Evolutionary conservation across 2,113 vertebrate species (phyloP).

Genomic region (Gymnorhina tibicen): DNA sequence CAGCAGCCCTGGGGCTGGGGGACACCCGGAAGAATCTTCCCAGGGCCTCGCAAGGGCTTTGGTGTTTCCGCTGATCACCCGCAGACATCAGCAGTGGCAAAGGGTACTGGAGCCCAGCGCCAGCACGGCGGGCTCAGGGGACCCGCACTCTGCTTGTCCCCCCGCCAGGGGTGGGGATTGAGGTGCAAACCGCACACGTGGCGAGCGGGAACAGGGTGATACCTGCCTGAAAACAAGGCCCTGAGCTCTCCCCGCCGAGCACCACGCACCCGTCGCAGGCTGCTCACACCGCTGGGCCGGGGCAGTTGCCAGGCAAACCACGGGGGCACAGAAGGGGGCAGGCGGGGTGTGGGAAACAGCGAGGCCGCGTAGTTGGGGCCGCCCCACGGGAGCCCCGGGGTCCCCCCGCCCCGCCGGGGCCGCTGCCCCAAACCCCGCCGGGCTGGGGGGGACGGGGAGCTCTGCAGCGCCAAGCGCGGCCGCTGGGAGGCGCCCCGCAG

Average conservation of each 20-base stretch:
- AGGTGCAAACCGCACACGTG: not conserved
- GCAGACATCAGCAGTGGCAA: not conserved
- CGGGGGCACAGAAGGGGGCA: not conserved
- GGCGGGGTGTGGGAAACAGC: rapidly evolving
- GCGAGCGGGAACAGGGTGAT: not conserved
- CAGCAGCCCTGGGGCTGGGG: not conserved
- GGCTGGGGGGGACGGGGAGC: not conserved
- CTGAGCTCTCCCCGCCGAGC: rapidly evolving
- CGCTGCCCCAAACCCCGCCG: not conserved
- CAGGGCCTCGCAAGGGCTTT: not conserved
- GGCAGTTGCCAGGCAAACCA: rapidly evolving
- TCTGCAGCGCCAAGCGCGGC: not conserved
- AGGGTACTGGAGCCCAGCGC: not conserved
- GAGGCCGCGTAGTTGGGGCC: not conserved
- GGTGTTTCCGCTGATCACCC: not conserved
- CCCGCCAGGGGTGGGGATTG: not conserved
- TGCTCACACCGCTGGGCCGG: not conserved
- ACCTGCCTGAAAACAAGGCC: not conserved
- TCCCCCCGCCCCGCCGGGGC: not conserved
- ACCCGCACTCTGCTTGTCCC: not conserved
- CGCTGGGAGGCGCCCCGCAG: not conserved
- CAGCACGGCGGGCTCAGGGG: not conserved
- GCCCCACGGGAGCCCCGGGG: not conserved
- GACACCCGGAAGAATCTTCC: rapidly evolving
- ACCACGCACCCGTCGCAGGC: rapidly evolving